Percentiles rank a stretch among this genome's conserved stretches.
phyloP scores from a whole-genome alignment of 2,113 vertebrate species.

The Pipra filicauda region DNA sequence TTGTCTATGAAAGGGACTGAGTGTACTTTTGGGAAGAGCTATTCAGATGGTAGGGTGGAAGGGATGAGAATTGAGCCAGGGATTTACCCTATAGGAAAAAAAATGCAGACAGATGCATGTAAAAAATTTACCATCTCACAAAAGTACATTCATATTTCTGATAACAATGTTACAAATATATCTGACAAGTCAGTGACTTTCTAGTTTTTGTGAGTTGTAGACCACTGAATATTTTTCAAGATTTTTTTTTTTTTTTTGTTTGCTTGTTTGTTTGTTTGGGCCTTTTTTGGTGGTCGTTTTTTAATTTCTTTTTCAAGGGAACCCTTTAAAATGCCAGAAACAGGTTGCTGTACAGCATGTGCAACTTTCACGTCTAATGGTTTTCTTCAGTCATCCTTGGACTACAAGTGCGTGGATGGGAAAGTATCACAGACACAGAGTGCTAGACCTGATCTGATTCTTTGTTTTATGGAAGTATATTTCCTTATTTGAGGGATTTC shows the following conservation, averaged over 20 bases:
- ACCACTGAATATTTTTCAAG: neutral
- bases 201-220: neutral
- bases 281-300: neutral
- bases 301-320: neutral
- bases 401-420: neutral
- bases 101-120: neutral
- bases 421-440: neutral
- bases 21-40: neutral
- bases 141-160: neutral
- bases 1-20: rapidly evolving
- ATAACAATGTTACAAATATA: neutral
- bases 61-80: neutral
- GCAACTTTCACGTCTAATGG: neutral
- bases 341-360: neutral
- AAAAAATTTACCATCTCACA: neutral
- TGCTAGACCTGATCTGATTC: neutral
- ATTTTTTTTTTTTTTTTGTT: neutral
- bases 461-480: neutral
- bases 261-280: neutral
- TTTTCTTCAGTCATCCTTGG: neutral
- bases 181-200: neutral
- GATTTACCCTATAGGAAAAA: neutral
- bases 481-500: neutral
- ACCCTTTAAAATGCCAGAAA: neutral
- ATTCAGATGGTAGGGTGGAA: neutral